phyloP scores from a whole-genome alignment of 2,888 invertebrate species.

The Clistopyga incitator region DNA sequence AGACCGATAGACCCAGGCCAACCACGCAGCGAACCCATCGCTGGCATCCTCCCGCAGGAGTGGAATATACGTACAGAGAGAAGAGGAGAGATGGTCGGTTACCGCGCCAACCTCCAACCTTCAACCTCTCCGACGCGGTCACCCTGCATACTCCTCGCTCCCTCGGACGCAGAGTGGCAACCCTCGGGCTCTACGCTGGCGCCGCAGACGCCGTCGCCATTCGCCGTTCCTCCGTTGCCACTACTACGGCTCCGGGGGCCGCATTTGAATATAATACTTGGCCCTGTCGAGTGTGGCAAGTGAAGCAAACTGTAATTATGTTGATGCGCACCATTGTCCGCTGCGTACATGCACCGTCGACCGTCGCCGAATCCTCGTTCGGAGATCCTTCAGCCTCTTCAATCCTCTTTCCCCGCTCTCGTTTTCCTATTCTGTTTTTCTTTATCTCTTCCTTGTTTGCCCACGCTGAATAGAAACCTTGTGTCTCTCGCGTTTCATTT shows the following conservation, averaged over 20 bases:
- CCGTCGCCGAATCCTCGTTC: constrained; percentile 75
- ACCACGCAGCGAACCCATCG: constrained; percentile 60
- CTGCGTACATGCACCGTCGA: constrained; percentile 70
- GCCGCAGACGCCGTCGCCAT: constrained; percentile 68
- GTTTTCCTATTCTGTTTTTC: constrained; percentile 54
- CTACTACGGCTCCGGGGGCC: constrained; percentile 71
- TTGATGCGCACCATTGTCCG: constrained; percentile 83
- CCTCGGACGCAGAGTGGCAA: constrained; percentile 65
- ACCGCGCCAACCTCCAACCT: constrained; percentile 71
- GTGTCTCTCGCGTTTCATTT: constrained; percentile 58
- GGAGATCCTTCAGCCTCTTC: constrained; percentile 35
- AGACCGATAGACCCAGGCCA: constrained; percentile 59
- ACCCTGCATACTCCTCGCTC: constrained; percentile 61
- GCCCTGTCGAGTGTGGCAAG: constrained; percentile 74
- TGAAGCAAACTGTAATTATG: constrained; percentile 83
- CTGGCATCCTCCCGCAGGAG: constrained; percentile 64
- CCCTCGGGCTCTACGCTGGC: constrained; percentile 64
- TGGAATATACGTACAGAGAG: constrained; percentile 51
- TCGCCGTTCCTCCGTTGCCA: constrained; percentile 69
- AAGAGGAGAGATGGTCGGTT: constrained; percentile 60
- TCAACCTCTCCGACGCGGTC: constrained; percentile 69
- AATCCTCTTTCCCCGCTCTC: constrained; percentile 70
- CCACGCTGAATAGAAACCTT: constrained; percentile 74
- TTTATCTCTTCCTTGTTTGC: constrained; percentile 70
- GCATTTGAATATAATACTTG: constrained; percentile 83